These are phyloP conservation scores for Zaprionus ornatus DNA, from an alignment of 1,140 invertebrate species.

Conservation along the genomic window DNA sequence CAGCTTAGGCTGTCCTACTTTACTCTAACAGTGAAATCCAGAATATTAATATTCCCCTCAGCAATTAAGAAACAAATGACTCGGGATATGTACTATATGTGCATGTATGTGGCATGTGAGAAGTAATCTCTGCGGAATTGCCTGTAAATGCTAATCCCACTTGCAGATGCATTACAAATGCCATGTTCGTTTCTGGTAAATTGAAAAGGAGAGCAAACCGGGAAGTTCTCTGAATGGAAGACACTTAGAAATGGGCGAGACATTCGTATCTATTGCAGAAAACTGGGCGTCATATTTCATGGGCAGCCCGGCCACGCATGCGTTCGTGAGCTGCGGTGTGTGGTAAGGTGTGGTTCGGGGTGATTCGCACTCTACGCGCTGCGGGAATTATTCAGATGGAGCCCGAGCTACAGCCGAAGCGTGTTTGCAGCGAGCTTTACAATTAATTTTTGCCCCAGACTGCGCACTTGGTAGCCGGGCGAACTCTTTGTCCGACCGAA, in stretches of 20 bases:
- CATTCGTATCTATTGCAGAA: conserved; percentile 45
- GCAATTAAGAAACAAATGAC: conserved; percentile 31
- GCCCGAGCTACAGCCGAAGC: conserved; percentile 16
- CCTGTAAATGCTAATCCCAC: conserved; percentile 45
- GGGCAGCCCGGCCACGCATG: conserved; percentile 29
- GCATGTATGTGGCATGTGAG: not conserved
- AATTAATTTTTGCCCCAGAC: conserved; percentile 50
- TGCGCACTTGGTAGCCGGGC: conserved; percentile 17
- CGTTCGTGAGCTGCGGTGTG: not conserved
- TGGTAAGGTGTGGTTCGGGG: conserved; percentile 6
- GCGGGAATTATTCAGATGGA: conserved; percentile 48
- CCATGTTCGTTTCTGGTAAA: conserved; percentile 1
- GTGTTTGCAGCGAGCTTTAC: conserved; percentile 47
- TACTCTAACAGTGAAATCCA: conserved; percentile 5
- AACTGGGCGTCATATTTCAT: conserved; percentile 71
- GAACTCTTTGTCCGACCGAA: conserved; percentile 3
- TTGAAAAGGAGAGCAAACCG: not conserved
- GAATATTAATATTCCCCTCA: conserved; percentile 11
- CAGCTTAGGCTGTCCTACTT: not conserved
- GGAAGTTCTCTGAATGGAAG: conserved; percentile 15
- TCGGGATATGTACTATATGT: not conserved
- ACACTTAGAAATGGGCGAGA: conserved; percentile 43
- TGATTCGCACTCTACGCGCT: conserved; percentile 20
- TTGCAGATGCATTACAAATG: conserved; percentile 35
- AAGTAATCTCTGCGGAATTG: conserved; percentile 40